These are phyloP conservation scores for Epinotia bilunana DNA, from an alignment of 2,888 invertebrate genomes.

Conservation along the genomic window DNA sequence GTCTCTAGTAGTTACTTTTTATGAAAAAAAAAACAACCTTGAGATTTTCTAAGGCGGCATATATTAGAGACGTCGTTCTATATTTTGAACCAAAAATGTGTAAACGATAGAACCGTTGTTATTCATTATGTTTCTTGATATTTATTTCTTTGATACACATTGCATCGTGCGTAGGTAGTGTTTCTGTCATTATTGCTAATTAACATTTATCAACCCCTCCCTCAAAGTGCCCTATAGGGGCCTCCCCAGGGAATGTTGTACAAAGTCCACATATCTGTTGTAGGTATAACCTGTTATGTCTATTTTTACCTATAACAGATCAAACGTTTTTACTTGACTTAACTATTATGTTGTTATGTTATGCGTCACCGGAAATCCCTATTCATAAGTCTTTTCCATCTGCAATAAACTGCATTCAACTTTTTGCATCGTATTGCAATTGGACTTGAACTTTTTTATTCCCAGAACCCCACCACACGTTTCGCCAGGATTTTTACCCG, in stretches of 20 bases:
- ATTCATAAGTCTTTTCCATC: slow-evolving; percentile 8
- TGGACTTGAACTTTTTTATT: slow-evolving; percentile 18
- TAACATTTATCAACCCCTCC: slow-evolving; percentile 7
- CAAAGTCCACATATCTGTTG: neutral
- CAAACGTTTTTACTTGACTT: neutral
- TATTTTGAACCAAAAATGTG: neutral
- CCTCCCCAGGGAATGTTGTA: neutral
- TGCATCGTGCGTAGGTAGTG: neutral
- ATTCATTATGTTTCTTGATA: neutral
- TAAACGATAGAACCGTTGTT: neutral
- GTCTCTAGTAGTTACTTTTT: neutral
- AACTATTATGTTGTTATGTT: neutral
- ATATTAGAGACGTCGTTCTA: neutral
- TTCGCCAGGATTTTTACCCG: slow-evolving; percentile 28
- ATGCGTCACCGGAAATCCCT: slow-evolving; percentile 12
- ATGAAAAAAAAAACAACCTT: neutral
- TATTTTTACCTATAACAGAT: neutral
- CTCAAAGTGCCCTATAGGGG: neutral
- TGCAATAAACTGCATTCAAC: slow-evolving; percentile 8
- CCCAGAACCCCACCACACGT: slow-evolving; percentile 6
- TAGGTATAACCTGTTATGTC: neutral
- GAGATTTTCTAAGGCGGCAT: slow-evolving; percentile 7
- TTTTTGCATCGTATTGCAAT: slow-evolving; percentile 14
- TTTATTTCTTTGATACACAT: neutral
- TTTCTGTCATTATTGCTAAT: slow-evolving; percentile 5